A percentile compares a stretch with the other conserved stretches of the same genome.
Conservation (phyloP, 2,888 invertebrate species). For the Anagyrus pseudococci region DNA sequence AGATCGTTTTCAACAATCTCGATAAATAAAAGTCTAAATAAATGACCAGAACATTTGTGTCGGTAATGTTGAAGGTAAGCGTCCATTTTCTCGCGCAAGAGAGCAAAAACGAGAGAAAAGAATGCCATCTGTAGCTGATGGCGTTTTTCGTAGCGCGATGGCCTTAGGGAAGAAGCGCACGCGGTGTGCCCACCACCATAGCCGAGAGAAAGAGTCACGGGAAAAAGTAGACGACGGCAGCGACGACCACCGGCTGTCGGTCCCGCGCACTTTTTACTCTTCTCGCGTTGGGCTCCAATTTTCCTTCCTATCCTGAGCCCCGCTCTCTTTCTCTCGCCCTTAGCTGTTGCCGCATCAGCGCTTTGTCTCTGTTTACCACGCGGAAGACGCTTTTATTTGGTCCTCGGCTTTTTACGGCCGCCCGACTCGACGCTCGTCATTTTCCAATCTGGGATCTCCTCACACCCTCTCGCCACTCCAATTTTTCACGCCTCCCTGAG, state of each 20-base stretch:
- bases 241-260: constrained; percentile 20
- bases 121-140: not conserved
- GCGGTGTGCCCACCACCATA: no score
- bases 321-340: not conserved
- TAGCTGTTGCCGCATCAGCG: not conserved
- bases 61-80: no score
- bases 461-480: not conserved
- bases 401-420: not conserved
- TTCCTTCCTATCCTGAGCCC: constrained; percentile 12
- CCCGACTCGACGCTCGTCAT: constrained; percentile 16
- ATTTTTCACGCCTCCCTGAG: not conserved
- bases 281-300: constrained; percentile 30
- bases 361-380: constrained; percentile 18
- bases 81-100: not conserved
- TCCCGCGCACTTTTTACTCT: constrained; percentile 16
- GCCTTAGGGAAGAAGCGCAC: no score
- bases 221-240: constrained; percentile 1
- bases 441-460: constrained; percentile 21
- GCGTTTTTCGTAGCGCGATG: no score
- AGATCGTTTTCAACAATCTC: no score
- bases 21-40: no score
- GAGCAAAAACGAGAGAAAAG: not conserved
- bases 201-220: not conserved
- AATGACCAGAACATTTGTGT: no score
- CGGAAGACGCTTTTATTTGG: not conserved